A percentile compares a stretch with the other conserved stretches of the same genome.
Evolutionary conservation across 2,113 vertebrate species (phyloP).

Genomic region (Condylura cristata): DNA sequence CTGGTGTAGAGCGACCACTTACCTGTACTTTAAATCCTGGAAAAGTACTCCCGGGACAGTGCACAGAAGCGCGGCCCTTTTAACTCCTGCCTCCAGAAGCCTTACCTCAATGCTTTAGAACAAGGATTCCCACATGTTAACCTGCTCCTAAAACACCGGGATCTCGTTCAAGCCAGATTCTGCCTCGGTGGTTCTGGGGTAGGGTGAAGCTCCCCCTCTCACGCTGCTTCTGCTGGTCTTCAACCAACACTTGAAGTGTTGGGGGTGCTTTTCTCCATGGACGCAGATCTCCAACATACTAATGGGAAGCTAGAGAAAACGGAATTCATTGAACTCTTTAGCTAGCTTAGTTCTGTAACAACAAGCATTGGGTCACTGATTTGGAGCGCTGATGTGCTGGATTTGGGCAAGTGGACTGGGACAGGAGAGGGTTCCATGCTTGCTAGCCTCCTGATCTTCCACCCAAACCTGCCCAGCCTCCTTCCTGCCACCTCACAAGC

Average conservation of each 20-base stretch:
- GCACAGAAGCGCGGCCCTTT: neutral
- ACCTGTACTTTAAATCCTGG: neutral
- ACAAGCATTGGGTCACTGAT: neutral
- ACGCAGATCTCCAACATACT: neutral
- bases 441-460: neutral
- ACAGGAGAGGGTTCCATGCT: neutral
- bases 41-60: neutral
- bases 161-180: neutral
- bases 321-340: constrained; percentile 11
- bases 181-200: neutral
- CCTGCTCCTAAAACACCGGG: neutral
- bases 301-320: neutral
- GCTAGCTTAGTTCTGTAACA: neutral
- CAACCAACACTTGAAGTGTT: neutral
- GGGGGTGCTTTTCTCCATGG: neutral
- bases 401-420: neutral
- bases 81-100: neutral
- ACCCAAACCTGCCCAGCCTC: neutral
- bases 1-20: neutral
- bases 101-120: neutral
- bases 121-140: neutral
- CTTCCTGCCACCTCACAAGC: neutral
- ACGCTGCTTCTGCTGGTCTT: too few species aligned
- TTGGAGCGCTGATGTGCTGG: neutral
- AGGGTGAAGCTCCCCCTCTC: neutral